Conservation (phyloP, 2,113 vertebrate genomes). For the Microcebus lehilahytsara region DNA sequence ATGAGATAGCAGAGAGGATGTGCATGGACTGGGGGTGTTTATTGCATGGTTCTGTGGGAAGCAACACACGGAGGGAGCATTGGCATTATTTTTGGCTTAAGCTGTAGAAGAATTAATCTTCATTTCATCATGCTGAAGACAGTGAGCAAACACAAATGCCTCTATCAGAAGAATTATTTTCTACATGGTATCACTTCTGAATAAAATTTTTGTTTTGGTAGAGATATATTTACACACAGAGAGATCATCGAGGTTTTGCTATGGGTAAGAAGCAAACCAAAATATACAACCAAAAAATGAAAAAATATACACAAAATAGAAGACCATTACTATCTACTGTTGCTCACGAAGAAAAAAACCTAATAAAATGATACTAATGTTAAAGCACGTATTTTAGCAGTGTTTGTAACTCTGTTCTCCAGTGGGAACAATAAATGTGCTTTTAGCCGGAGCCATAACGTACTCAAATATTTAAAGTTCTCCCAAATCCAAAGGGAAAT, state of each 20-base stretch:
- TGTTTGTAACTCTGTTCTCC: conserved; percentile 20
- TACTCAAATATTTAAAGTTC: conserved; percentile 37
- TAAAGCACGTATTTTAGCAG: neutral
- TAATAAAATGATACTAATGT: neutral
- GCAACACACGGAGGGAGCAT: conserved; percentile 25
- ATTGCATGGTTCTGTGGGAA: neutral
- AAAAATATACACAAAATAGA: conserved; percentile 6
- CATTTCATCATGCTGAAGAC: conserved; percentile 42
- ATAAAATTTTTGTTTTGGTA: conserved; percentile 46
- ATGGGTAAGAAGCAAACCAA: neutral
- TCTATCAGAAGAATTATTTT: conserved; percentile 40
- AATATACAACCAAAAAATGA: neutral
- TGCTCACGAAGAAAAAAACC: neutral
- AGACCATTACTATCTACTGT: neutral
- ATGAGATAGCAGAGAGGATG: neutral
- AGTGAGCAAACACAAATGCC: neutral
- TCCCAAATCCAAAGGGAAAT: conserved; percentile 46
- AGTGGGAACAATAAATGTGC: neutral
- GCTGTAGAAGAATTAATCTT: conserved; percentile 42
- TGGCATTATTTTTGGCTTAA: neutral
- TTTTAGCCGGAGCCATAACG: conserved; percentile 46
- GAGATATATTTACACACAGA: neutral
- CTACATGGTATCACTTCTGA: neutral
- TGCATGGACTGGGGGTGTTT: neutral
- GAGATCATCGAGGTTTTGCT: neutral